phyloP scores from a whole-genome alignment of 1,140 invertebrate species.

The Eulimnadia texana region DNA sequence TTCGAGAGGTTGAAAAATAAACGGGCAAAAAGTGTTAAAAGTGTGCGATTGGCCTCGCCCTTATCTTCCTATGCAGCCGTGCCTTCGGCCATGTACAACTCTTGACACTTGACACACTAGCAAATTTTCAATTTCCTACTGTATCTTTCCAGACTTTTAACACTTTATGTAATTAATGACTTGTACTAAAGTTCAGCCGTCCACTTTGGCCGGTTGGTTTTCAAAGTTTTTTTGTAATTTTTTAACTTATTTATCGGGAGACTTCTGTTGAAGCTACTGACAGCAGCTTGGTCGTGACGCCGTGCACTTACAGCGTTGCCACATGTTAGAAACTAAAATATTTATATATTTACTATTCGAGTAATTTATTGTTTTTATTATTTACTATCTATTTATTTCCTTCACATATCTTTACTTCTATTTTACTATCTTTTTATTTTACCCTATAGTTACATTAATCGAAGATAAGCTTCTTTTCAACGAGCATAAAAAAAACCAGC shows the following conservation, averaged over 20 bases:
- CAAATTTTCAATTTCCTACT: neutral
- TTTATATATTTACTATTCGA: slow-evolving; percentile 1
- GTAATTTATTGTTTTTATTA: too few species aligned
- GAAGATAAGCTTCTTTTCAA: too few species aligned
- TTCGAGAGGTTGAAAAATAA: too few species aligned
- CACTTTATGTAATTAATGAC: too few species aligned
- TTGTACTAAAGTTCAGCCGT: too few species aligned
- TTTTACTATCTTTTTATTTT: too few species aligned
- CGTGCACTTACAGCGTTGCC: neutral
- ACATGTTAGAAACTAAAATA: neutral
- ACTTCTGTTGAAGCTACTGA: neutral
- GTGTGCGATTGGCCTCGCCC: neutral
- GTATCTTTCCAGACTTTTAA: neutral
- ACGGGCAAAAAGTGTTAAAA: neutral
- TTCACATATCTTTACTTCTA: too few species aligned
- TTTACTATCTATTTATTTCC: too few species aligned
- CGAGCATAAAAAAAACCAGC: too few species aligned
- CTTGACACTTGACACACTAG: neutral
- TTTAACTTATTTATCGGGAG: neutral
- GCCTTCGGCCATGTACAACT: neutral
- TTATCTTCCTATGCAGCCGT: neutral
- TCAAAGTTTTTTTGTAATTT: neutral
- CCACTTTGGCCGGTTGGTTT: neutral
- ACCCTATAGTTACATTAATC: too few species aligned
- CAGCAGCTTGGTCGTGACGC: neutral